Evolutionary conservation across 2,888 invertebrate genomes (phyloP), one percentile per base, ranked within the genome.

Genomic region (Hipparchia semele): DNA sequence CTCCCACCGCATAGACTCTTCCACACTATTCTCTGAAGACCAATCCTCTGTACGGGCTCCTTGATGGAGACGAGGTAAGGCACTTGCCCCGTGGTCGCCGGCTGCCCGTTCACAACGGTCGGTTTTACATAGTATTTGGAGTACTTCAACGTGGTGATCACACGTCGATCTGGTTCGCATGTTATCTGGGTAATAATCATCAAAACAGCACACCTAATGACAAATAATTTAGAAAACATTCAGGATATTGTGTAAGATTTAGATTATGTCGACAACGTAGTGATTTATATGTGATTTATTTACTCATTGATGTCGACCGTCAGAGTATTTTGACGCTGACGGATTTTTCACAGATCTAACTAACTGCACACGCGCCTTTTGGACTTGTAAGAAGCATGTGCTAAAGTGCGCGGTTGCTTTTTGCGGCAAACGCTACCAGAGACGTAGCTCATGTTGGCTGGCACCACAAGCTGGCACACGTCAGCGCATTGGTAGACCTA

Each of bases 21-120:
- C 90, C 90, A 91, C 0, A 84, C 33, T 0, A 62, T 33, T 1
- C 75, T 74, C 0, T 73, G 58, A 7, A 64, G 68, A 0, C 73
- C 72, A 0, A 81, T 51, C 59, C 45, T 80, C 0, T 72, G 72
- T 0, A 60, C 2, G 0, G 83, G 79, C 61, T 86, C 85, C 70
- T 90, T 91, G 5, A 91, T 78, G 0, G 91, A 91, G 0, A 90
- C 88, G 2, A 91, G 68, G 70, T 86, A 91, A 0, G 91, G 89
- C 2, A 90, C 79, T 54, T 87, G 79, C 0, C 83, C 84, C 4
- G 54, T 69, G 0, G 6, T 3, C 0, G 84, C 87, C 0, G 84
- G 83, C 6, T 80, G 72, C 0, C 90, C 91, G 54, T 87, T 85
- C 1, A 89, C 87, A 1, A 90, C 78, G 0, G 83, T 80, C 0